These are phyloP conservation scores for Rutpela maculata DNA, from an alignment of 2,888 invertebrate species.

Conservation along the genomic window DNA sequence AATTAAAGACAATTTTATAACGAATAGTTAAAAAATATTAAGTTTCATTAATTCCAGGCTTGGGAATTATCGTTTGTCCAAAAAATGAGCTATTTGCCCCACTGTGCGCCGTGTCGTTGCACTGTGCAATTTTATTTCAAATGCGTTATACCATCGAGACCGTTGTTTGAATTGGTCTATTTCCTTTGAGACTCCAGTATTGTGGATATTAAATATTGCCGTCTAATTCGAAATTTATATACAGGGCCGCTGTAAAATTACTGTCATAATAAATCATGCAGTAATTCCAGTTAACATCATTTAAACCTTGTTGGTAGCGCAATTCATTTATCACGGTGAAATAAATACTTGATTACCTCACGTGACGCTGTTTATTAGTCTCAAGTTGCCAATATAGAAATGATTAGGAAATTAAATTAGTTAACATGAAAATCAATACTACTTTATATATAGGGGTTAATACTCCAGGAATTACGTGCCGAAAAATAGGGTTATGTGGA, in stretches of 20 bases:
- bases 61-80: too few species aligned
- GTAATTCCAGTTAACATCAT: not conserved
- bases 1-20: too few species aligned
- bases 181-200: not conserved
- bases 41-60: too few species aligned
- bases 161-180: not conserved
- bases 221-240: not conserved
- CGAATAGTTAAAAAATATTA: too few species aligned
- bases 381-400: not conserved
- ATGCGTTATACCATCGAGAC: not conserved
- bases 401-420: not conserved
- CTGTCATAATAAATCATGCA: not conserved
- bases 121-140: not conserved
- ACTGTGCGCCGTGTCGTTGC: too few species aligned
- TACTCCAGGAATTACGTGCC: too few species aligned
- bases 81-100: too few species aligned
- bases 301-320: not conserved
- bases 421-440: constrained; percentile 3
- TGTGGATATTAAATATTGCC: not conserved
- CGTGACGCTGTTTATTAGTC: not conserved
- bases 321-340: not conserved
- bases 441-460: not conserved
- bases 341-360: not conserved
- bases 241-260: not conserved
- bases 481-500: too few species aligned